phyloP scores from a whole-genome alignment of 1,140 invertebrate genomes.

The Psilanteris sp. region DNA sequence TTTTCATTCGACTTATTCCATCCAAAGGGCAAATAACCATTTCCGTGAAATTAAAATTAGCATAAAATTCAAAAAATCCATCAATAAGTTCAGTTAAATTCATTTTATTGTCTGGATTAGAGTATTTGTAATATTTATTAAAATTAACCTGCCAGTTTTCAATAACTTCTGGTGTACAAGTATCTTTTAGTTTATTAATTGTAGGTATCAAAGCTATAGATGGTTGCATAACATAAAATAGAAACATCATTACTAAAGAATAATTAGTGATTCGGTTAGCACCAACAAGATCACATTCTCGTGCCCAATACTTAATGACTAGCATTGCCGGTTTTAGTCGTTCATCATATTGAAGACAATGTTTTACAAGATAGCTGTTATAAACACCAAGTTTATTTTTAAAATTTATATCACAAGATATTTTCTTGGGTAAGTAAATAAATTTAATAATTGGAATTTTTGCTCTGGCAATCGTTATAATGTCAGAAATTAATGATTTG shows the following conservation, averaged over 20 bases:
- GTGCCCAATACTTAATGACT: slow-evolving; percentile 86
- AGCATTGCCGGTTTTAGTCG: slow-evolving; percentile 82
- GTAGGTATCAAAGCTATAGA: slow-evolving; percentile 75
- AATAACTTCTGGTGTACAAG: slow-evolving; percentile 59
- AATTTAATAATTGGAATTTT: slow-evolving; percentile 88
- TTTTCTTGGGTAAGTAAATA: slow-evolving; percentile 79
- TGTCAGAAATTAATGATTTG: slow-evolving; percentile 76
- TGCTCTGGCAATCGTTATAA: slow-evolving; percentile 83
- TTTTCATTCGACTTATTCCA: slow-evolving; percentile 76
- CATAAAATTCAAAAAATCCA: slow-evolving; percentile 83
- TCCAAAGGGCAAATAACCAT: slow-evolving; percentile 81
- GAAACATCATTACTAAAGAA: slow-evolving; percentile 81
- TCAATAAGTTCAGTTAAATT: slow-evolving; percentile 78
- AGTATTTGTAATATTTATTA: slow-evolving; percentile 49
- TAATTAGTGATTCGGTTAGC: slow-evolving; percentile 82
- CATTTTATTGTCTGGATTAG: slow-evolving; percentile 29
- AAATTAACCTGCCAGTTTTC: slow-evolving; percentile 81
- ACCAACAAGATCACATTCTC: slow-evolving; percentile 78
- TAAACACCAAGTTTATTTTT: slow-evolving; percentile 83
- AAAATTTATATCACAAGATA: slow-evolving; percentile 86
- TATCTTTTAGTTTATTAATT: slow-evolving; percentile 73
- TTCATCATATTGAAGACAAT: slow-evolving; percentile 81
- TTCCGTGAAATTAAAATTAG: slow-evolving; percentile 78
- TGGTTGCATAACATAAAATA: slow-evolving; percentile 84
- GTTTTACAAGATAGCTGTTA: slow-evolving; percentile 83